Evolutionary conservation across 2,113 vertebrate genomes (phyloP).

Genomic region (Potamarius usumacintae): DNA sequence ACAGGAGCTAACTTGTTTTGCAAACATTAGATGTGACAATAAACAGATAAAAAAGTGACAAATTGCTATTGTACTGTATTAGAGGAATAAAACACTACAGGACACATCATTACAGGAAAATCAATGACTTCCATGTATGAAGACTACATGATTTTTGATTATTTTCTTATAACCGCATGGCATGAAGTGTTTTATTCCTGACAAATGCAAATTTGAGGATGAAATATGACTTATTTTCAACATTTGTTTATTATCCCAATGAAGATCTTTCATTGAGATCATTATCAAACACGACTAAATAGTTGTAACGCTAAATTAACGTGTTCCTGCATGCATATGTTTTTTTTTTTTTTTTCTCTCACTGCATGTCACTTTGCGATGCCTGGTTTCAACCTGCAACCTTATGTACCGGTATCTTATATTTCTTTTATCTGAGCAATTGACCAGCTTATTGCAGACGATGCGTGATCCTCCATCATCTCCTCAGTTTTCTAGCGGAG

Average conservation of each 20-base stretch:
- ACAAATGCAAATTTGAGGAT: neutral
- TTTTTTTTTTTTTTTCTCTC: conserved; percentile 50
- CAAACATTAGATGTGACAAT: no score
- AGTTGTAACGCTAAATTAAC: no score
- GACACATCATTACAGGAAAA: neutral
- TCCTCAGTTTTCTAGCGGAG: neutral
- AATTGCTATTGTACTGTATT: no score
- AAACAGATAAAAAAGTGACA: no score
- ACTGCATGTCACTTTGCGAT: conserved; percentile 52
- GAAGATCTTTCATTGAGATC: no score
- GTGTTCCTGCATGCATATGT: neutral
- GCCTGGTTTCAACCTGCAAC: conserved; percentile 68
- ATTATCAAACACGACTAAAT: no score
- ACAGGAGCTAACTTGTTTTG: no score
- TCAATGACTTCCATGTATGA: neutral
- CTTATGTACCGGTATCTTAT: conserved; percentile 49
- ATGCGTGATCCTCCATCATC: neutral
- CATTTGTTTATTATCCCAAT: no score
- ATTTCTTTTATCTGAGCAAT: conserved; percentile 59
- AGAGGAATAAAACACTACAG: no score
- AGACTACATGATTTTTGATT: neutral
- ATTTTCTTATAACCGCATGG: neutral
- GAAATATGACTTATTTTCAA: conserved; percentile 8
- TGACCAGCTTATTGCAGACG: conserved; percentile 65
- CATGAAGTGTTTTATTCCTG: no score